Base-by-base conservation (phyloP, 2,888 invertebrate species). In the Lycaena phlaeas region DNA sequence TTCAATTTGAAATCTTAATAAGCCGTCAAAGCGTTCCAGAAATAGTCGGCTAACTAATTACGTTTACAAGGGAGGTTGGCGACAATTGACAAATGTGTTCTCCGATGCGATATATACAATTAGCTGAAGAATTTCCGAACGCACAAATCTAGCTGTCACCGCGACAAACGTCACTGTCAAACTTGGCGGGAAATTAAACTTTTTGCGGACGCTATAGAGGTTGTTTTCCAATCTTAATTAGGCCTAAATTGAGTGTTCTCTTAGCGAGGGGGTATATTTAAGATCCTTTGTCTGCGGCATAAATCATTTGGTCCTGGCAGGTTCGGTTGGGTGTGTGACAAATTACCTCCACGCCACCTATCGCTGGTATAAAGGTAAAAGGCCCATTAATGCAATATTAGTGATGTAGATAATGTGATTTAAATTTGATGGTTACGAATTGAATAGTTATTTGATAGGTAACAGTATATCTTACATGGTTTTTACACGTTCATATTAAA, bases 31-130 rank as follows among this genome's bases (percentile, higher is more conserved):
- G 75, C 68, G 74, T 62, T 72, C 76, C 76, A 51, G 69, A 72
- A 82, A 82, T 82, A 84, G 67, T 59, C 61, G 48, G 55, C 59
- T 71, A 68, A 79, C 77, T 82, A 82, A 82, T 81, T 82, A 74
- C 57, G 64, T 63, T 68, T 68, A 66, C 60, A 65, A 65, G 64
- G 64, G 55, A 52, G 56, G 61, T 48, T 55, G 57, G 69, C 74
- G 82, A 77, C 81, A 79, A 84, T 81, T 82, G 82, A 84, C 72
- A 81, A 81, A 84, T 82, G 82, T 62, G 70, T 72, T 73, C 64
- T 63, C 66, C 61, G 66, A 59, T 65, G 57, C 75, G 76, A 72
- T 78, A 68, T 77, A 70, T 81, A 70, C 81, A 79, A 84, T 84
- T 84, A 82, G 75, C 53, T 46, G 52, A 54, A 75, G 77, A 75